These are phyloP conservation scores for Conus betulinus DNA, from an alignment of 1,140 invertebrate genomes.

Conservation along the genomic window DNA sequence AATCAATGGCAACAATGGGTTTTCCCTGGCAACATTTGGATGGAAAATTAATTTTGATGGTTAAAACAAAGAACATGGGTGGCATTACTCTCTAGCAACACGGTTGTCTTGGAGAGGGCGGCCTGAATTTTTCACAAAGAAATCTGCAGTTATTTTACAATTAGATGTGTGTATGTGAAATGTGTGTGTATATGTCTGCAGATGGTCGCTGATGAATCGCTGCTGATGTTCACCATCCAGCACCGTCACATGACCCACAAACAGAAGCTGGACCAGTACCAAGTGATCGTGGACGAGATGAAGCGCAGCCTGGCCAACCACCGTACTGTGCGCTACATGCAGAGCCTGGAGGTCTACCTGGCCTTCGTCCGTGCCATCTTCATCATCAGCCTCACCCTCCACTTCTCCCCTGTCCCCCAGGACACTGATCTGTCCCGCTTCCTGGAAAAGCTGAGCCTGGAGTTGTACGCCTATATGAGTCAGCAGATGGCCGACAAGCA, in stretches of 20 bases:
- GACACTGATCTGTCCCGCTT: conserved; percentile 28
- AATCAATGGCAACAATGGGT: too few species aligned
- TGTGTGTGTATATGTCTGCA: background rate
- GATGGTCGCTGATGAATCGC: conserved; percentile 40
- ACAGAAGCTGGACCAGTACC: conserved; percentile 5
- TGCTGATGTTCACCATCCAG: conserved; percentile 41
- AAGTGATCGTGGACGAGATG: conserved; percentile 33
- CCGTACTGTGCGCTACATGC: background rate
- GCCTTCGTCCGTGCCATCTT: conserved; percentile 40
- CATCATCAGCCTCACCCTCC: conserved; percentile 35
- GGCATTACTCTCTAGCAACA: too few species aligned
- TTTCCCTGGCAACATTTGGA: too few species aligned
- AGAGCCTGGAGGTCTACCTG: conserved; percentile 31
- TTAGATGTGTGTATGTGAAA: too few species aligned
- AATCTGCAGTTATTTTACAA: too few species aligned
- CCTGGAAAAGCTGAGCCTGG: conserved; percentile 38
- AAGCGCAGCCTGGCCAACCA: conserved; percentile 34
- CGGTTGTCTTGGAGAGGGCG: too few species aligned
- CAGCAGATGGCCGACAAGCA: background rate
- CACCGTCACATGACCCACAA: background rate
- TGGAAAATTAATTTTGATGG: too few species aligned
- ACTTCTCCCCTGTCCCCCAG: conserved; percentile 23
- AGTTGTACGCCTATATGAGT: conserved; percentile 31
- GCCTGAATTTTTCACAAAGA: too few species aligned
- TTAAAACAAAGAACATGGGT: too few species aligned